Base-by-base conservation (phyloP, 1,140 invertebrate species). In the Neodiprion lecontei region DNA sequence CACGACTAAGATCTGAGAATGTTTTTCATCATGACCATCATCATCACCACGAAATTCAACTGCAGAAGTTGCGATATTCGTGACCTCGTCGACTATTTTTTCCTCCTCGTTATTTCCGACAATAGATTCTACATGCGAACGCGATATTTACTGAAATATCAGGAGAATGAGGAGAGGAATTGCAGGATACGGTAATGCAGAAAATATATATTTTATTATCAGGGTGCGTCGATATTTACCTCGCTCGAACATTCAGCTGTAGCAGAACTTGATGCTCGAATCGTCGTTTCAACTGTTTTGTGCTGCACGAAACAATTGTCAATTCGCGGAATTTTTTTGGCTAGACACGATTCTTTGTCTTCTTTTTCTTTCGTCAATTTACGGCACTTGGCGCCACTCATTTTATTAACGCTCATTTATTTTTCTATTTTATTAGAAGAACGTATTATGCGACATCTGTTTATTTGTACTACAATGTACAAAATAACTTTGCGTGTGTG, bases 381-480 rank as follows among this genome's bases (percentile, higher is more conserved):
- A 47, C 67, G 72, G 66, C 72, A 66, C 67, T 73, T 23, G 9
- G 72, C 72, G 66, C 72, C 72, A 69, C 72, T 73, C 53, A 73
- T 10, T 61, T 72, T 72, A 47, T 10, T 67, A 7, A 67, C 48
- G 14, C 61, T 72, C 53, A 72, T 72, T 48, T 53, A 12, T 71
- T 48, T 12, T 71, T 71, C 61, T 17, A 48, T 71, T 53, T 21
- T 53, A n/a, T 14, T 5, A 21, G 17, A 4, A 17, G 2, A 53
- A 14, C 70, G 70, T 14, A 21, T 50, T 9, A 7, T 53, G 1
- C 12, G 17, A 49, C 50, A 14, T 7, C 28, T 28, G 70, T 28
- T 53, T 9, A 9, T 53, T 17, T 17, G n/a, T 12, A 40, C 28
- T n/a, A 69, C 11, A 48, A 50, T n/a, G 3, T n/a, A 53, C 1